These are phyloP conservation scores for Steromphala cineraria DNA, from an alignment of 2,888 invertebrate species.

Conservation along the genomic window DNA sequence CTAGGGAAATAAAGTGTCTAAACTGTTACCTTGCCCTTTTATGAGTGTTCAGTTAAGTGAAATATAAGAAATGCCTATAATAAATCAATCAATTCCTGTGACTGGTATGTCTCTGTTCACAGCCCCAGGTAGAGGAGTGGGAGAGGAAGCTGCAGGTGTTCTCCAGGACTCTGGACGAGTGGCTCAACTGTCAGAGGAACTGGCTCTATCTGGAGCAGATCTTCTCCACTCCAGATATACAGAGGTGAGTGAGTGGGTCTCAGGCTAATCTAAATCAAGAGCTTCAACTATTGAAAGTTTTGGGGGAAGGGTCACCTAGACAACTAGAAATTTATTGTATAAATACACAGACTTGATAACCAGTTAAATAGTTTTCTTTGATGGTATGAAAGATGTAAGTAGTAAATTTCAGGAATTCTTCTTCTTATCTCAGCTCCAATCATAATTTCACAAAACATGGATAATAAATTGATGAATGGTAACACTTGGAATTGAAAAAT, in stretches of 20 bases:
- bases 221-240: conserved; percentile 74
- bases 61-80: too few relatives aligned
- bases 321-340: too few relatives aligned
- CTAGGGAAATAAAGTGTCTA: background rate
- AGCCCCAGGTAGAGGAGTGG: conserved; percentile 73
- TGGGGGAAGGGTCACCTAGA: too few relatives aligned
- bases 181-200: conserved; percentile 75
- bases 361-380: too few relatives aligned
- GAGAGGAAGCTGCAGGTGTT: conserved; percentile 73
- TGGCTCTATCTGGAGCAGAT: conserved; percentile 75
- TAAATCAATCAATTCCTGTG: background rate
- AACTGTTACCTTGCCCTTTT: too few relatives aligned
- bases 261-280: too few relatives aligned
- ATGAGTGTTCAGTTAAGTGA: background rate
- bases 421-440: too few relatives aligned
- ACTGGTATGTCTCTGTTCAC: background rate
- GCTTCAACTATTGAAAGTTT: too few relatives aligned
- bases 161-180: conserved; percentile 74
- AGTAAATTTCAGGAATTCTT: too few relatives aligned
- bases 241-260: conserved; percentile 58
- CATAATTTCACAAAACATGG: too few relatives aligned
- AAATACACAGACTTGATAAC: too few relatives aligned
- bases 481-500: background rate
- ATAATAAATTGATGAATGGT: background rate
- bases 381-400: too few relatives aligned